phyloP scores from a whole-genome alignment of 1,140 invertebrate species.

The roundworm (Caenorhabditis elegans) region DNA sequence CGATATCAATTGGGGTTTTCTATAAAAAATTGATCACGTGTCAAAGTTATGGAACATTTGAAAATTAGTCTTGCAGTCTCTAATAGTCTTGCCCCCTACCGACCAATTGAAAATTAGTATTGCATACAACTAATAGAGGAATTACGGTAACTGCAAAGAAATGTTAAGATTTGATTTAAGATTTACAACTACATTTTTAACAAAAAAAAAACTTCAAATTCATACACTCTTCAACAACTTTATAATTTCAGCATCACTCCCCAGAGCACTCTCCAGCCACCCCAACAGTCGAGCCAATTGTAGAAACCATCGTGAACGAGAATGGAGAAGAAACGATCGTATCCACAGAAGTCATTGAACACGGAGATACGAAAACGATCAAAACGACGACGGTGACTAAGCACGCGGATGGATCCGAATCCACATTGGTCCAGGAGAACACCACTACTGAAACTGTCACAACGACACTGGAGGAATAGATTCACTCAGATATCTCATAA shows the following conservation, averaged over 20 bases:
- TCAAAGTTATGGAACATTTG: no score
- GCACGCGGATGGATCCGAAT: slow-evolving; percentile 26
- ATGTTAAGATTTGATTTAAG: no score
- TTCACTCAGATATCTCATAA: background rate
- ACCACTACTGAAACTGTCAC: slow-evolving; percentile 1
- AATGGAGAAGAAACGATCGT: slow-evolving; percentile 34
- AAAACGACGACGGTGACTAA: slow-evolving; percentile 25
- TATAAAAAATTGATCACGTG: no score
- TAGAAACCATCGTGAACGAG: background rate
- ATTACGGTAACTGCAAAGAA: no score
- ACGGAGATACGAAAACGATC: slow-evolving; percentile 5
- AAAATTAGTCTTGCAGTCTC: no score
- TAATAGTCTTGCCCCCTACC: no score
- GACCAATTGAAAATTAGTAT: no score
- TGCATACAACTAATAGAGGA: no score
- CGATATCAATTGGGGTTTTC: no score
- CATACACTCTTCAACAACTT: no score
- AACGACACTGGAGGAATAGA: background rate
- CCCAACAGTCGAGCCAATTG: background rate
- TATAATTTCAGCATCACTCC: background rate
- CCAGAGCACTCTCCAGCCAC: background rate
- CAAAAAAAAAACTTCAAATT: no score
- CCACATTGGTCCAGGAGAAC: slow-evolving; percentile 34
- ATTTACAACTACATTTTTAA: no score
- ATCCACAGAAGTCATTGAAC: slow-evolving; percentile 32